Base-by-base conservation (phyloP, 2,113 vertebrate genomes). In the Propithecus coquereli region DNA sequence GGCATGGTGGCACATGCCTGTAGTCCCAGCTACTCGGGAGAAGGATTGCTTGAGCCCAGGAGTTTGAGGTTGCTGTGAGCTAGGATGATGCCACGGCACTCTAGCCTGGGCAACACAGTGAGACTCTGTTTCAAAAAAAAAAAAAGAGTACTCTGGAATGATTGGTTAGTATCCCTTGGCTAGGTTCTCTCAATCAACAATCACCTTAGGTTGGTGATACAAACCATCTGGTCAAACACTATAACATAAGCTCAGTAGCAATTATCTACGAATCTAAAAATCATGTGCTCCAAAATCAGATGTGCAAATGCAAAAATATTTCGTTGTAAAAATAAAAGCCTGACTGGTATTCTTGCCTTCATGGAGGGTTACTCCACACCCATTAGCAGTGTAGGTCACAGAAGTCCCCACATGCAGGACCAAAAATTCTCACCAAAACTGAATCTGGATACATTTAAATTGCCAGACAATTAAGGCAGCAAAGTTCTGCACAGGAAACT, bases 401-500 rank as follows among this genome's bases (percentile, higher is more conserved):
- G 20, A 89, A 79, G 40, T 84, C 27, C 50, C 52, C 22, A 73
- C n/a, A 59, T 8, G 12, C 8, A 89, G 54, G 8, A 83, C 27
- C 18, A 83, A 92, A 5, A 66, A 13, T 30, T 37, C 30, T 34
- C 32, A 80, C 11, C 27, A 85, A 83, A 50, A 52, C 47, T 94
- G 16, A 20, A 80, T 68, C 47, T 90, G 34, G 17, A 45, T 92
- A 5, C 14, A 63, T 88, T 94, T 84, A 91, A 88, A 96, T 59
- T 80, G 59, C 8, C 61, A 88, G 84, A 84, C 43, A 87, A 70
- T 37, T 45, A 25, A 84, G 40, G 22, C 50, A 61, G 14, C 27
- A 52, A 90, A 96, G n/a, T 82, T 96, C 59, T 91, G 32, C 37
- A 89, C 14, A 65, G 65, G 66, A 89, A 92, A 94, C 37, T 84